Evolutionary conservation across 30 jellyfish, hydroid and myxozoan species (phyloP).

Genomic region (Hydractinia symbiolongicarpus): DNA sequence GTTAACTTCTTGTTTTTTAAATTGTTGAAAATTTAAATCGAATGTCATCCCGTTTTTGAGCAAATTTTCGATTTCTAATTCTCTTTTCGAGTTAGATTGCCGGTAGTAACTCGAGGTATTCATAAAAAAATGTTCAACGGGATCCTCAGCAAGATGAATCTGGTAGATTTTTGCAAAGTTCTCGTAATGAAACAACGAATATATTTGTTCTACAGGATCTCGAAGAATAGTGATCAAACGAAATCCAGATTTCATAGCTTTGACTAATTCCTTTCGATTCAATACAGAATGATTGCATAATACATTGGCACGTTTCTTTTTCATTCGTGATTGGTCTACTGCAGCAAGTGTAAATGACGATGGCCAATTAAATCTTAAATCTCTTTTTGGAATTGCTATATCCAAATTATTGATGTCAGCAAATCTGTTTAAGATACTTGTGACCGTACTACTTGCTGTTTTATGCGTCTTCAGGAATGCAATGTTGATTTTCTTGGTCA

Average conservation of each 20-base stretch:
- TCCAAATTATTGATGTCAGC: constrained; percentile 47
- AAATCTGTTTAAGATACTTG: constrained; percentile 57
- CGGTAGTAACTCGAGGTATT: constrained; percentile 16
- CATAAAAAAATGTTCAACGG: constrained; percentile 28
- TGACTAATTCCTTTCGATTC: constrained; percentile 40
- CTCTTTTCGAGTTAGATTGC: background rate
- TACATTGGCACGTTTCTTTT: constrained; percentile 46
- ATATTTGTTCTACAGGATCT: constrained; percentile 54
- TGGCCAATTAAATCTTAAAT: constrained; percentile 66
- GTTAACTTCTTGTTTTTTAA: constrained; percentile 11
- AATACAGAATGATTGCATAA: constrained; percentile 54
- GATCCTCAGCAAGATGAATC: constrained; percentile 10
- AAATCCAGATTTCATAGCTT: constrained; percentile 44
- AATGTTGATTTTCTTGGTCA: constrained; percentile 17
- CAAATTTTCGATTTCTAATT: constrained; percentile 9
- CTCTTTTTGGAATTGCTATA: constrained; percentile 51
- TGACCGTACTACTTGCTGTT: constrained; percentile 70
- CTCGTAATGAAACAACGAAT: constrained; percentile 54
- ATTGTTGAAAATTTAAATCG: constrained; percentile 41
- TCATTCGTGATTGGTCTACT: constrained; percentile 56
- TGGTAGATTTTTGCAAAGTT: constrained; percentile 38
- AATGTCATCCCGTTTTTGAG: constrained; percentile 47
- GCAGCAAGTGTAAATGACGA: constrained; percentile 32
- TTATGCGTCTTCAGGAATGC: constrained; percentile 75
- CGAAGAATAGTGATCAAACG: constrained; percentile 52